Percentiles rank a stretch among this genome's conserved stretches.
phyloP scores from a whole-genome alignment of 2,797 vertebrate genomes.

The Pseudopleuronectes americanus region DNA sequence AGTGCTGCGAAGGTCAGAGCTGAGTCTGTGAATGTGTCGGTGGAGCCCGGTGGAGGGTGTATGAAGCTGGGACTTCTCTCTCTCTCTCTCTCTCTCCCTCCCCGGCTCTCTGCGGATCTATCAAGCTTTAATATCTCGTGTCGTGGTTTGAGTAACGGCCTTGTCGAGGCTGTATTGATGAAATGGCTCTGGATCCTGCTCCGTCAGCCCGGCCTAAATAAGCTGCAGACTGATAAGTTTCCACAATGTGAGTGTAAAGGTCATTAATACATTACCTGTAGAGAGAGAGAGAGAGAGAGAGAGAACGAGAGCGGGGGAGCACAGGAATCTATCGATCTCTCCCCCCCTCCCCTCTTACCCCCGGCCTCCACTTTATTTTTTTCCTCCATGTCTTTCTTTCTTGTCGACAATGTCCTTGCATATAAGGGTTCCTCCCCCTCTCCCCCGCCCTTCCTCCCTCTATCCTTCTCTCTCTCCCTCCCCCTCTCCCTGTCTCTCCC shows the following conservation, averaged over 20 bases:
- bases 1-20: conserved; percentile 84
- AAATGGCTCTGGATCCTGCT: conserved; percentile 80
- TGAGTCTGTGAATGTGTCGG: conserved; percentile 72
- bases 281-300: conserved; percentile 36
- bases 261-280: conserved; percentile 87
- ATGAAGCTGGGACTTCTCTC: conserved; percentile 43
- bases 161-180: conserved; percentile 84
- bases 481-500: neutral
- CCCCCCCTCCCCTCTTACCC: conserved; percentile 31
- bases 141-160: conserved; percentile 85
- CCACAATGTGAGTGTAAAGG: conserved; percentile 86
- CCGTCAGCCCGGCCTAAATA: conserved; percentile 83
- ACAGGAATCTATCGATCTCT: conserved; percentile 80
- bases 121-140: conserved; percentile 84
- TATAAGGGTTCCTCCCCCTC: conserved; percentile 13
- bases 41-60: conserved; percentile 58
- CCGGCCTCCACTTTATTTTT: conserved; percentile 31
- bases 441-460: neutral
- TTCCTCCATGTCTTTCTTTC: conserved; percentile 31
- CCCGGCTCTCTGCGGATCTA: conserved; percentile 75
- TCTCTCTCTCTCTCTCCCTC: conserved; percentile 43
- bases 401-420: conserved; percentile 47
- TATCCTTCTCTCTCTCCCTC: neutral
- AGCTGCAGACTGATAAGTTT: conserved; percentile 85
- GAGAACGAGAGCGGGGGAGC: conserved; percentile 31